These are phyloP conservation scores for Drosophila ustulata DNA, from an alignment of 2,888 invertebrate species.

Conservation along the genomic window DNA sequence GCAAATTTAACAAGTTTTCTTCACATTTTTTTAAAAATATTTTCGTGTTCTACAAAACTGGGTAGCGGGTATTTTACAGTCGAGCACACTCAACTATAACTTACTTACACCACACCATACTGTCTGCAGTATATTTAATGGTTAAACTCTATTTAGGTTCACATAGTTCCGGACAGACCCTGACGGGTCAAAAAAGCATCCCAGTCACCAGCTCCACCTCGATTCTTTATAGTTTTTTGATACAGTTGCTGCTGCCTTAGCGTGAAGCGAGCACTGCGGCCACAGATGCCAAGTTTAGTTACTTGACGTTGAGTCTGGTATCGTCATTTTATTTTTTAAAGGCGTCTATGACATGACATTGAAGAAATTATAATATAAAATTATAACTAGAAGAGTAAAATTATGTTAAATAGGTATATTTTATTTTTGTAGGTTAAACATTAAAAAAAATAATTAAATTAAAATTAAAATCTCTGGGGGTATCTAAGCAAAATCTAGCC, in stretches of 20 bases:
- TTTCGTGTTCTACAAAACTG: background rate
- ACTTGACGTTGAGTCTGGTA: slow-evolving; percentile 64
- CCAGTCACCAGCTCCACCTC: background rate
- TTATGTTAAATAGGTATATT: no score
- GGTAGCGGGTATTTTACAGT: slow-evolving; percentile 20
- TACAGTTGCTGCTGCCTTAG: slow-evolving; percentile 56
- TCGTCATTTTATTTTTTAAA: background rate
- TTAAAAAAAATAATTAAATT: no score
- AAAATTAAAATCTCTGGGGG: no score
- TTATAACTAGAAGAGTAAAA: no score
- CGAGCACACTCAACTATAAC: no score
- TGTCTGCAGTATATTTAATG: slow-evolving; percentile 70
- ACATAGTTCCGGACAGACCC: slow-evolving; percentile 34
- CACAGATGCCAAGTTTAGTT: slow-evolving; percentile 78
- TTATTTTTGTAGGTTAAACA: no score
- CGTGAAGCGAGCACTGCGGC: slow-evolving; percentile 38
- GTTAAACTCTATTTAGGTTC: slow-evolving; percentile 76
- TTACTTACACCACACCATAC: slow-evolving; percentile 31
- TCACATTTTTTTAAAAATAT: no score
- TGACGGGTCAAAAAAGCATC: slow-evolving; percentile 16
- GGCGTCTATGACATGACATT: no score
- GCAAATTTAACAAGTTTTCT: no score
- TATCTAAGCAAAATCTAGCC: no score
- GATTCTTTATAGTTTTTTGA: slow-evolving; percentile 19
- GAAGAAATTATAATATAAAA: no score